These are phyloP conservation scores for Megaleporinus macrocephalus DNA, from an alignment of 2,113 vertebrate species.

Conservation along the genomic window DNA sequence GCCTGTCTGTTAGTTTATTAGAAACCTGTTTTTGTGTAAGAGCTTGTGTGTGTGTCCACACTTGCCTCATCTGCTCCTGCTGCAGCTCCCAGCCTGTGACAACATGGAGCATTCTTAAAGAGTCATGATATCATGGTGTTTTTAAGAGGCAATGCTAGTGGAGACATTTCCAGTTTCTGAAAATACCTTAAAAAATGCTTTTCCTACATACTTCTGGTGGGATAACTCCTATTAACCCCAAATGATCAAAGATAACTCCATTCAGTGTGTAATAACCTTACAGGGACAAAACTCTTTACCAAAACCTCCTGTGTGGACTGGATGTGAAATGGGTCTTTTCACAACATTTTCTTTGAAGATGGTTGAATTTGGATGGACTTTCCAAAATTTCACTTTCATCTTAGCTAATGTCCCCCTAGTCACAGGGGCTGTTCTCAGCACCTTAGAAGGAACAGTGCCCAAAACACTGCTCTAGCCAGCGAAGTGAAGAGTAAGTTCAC, in stretches of 20 bases:
- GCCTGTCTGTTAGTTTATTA: too few species aligned
- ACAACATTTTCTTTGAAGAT: neutral
- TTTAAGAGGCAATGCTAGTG: neutral
- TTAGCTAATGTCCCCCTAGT: neutral
- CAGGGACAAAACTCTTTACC: neutral
- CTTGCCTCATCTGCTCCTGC: too few species aligned
- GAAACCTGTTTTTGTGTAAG: too few species aligned
- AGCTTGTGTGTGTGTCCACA: too few species aligned
- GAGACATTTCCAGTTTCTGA: too few species aligned
- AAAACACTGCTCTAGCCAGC: neutral
- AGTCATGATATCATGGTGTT: neutral
- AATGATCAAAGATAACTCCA: neutral
- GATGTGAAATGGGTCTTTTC: neutral
- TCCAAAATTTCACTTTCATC: neutral
- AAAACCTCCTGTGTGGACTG: neutral
- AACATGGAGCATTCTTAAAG: neutral
- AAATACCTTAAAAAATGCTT: too few species aligned
- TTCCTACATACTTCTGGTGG: neutral
- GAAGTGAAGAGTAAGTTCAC: neutral
- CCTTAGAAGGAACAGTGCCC: neutral
- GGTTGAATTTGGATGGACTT: neutral
- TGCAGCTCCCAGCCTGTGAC: too few species aligned
- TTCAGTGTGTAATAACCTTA: neutral
- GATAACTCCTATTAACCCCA: neutral
- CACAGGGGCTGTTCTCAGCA: neutral